phyloP scores from a whole-genome alignment of 1,140 invertebrate genomes.

The Carposina sasakii region DNA sequence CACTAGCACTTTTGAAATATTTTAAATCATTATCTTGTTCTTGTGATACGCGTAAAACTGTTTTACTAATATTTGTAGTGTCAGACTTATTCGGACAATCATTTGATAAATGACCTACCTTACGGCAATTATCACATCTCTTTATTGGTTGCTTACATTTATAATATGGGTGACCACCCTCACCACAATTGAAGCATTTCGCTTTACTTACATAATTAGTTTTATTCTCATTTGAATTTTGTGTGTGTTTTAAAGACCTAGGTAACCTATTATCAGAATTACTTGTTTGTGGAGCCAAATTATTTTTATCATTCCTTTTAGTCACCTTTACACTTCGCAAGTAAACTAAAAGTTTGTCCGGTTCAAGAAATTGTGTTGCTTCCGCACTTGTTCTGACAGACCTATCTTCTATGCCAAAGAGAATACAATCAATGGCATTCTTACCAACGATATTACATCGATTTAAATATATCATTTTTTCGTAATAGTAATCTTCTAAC shows the following conservation, averaged over 20 bases:
- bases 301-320: not conserved
- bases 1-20: constrained; percentile 16
- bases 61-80: constrained; percentile 1
- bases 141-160: constrained; percentile 20
- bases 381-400: not conserved
- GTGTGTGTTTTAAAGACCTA: not conserved
- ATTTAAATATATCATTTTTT: not conserved
- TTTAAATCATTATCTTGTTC: constrained; percentile 13
- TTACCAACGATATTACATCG: not conserved
- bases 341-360: not conserved
- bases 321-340: not conserved
- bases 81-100: not conserved
- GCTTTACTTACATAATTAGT: not conserved
- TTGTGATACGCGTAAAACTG: constrained; percentile 7
- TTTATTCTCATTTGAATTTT: not conserved
- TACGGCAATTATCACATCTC: not conserved
- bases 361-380: not conserved
- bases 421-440: not conserved
- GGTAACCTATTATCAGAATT: not conserved
- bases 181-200: constrained; percentile 6
- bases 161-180: constrained; percentile 19
- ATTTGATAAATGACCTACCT: not conserved
- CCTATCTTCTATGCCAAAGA: constrained; percentile 1
- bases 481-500: not conserved
- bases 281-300: not conserved